Percentiles rank a stretch among this genome's conserved stretches.
phyloP scores from a whole-genome alignment of 2,113 vertebrate species.

The Antennarius striatus region DNA sequence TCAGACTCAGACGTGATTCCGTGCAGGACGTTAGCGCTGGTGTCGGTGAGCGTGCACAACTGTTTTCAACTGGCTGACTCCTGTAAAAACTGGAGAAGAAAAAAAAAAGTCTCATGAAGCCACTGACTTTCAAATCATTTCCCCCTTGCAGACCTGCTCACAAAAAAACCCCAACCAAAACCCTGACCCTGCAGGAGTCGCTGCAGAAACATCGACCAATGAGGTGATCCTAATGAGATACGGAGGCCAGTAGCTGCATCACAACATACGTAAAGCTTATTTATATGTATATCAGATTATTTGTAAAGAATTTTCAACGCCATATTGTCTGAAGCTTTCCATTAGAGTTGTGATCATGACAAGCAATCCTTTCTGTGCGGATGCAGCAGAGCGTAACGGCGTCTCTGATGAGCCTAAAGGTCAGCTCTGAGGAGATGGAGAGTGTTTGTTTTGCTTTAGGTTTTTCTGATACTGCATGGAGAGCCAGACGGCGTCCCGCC shows the following conservation, averaged over 20 bases:
- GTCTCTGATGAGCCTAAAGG: slow-evolving; percentile 54
- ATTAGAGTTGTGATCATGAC: background rate
- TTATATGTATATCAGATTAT: slow-evolving; percentile 2
- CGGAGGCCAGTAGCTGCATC: background rate
- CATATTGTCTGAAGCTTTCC: slow-evolving; percentile 23
- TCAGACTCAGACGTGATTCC: too few relatives aligned
- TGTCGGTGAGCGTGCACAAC: too few relatives aligned
- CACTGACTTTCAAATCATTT: background rate
- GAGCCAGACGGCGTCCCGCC: slow-evolving; percentile 54
- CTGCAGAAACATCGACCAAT: too few relatives aligned
- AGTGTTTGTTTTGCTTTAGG: slow-evolving; percentile 19
- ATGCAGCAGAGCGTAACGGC: slow-evolving; percentile 37
- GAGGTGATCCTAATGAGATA: too few relatives aligned
- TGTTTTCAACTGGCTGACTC: too few relatives aligned
- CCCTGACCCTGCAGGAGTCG: too few relatives aligned
- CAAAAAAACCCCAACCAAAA: too few relatives aligned
- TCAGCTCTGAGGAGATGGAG: slow-evolving; percentile 34
- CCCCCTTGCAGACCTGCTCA: background rate
- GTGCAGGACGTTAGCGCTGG: too few relatives aligned
- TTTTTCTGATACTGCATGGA: slow-evolving; percentile 17
- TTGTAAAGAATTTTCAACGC: slow-evolving; percentile 10
- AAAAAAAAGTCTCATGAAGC: too few relatives aligned
- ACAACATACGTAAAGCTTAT: background rate
- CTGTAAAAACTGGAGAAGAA: too few relatives aligned
- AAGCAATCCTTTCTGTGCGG: slow-evolving; percentile 14